A percentile compares a stretch with the other conserved stretches of the same genome.
These are phyloP conservation scores for Genyomyrus donnyi DNA, from an alignment of 2,113 vertebrate genomes.

Conservation along the genomic window DNA sequence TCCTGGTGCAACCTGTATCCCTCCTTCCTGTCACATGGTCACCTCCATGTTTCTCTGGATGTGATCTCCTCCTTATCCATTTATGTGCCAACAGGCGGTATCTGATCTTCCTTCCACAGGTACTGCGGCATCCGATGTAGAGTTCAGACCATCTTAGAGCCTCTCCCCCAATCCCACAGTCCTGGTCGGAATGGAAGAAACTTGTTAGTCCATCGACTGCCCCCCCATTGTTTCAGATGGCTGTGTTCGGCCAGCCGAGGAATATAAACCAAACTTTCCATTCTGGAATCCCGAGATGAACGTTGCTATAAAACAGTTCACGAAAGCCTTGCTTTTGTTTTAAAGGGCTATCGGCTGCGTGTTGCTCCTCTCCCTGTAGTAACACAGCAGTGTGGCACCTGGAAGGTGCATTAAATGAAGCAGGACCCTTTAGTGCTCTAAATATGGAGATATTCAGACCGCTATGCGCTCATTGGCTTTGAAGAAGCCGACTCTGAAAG, in stretches of 20 bases:
- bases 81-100: neutral
- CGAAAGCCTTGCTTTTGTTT: neutral
- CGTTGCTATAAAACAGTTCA: constrained; percentile 31
- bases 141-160: constrained; percentile 17
- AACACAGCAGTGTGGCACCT: neutral
- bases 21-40: constrained; percentile 21
- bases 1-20: constrained; percentile 21
- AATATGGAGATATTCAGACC: neutral
- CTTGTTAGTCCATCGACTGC: constrained; percentile 38
- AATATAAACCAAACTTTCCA: constrained; percentile 40
- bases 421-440: neutral
- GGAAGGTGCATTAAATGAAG: neutral
- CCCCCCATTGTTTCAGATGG: constrained; percentile 41
- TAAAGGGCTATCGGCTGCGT: neutral
- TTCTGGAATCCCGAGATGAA: constrained; percentile 20
- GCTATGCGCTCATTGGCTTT: neutral
- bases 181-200: constrained; percentile 24
- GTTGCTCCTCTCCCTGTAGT: neutral
- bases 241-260: constrained; percentile 35
- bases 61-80: too few relatives aligned
- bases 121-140: constrained; percentile 28
- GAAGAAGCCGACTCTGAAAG: neutral
- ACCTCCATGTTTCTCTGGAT: constrained; percentile 28
- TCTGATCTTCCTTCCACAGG: constrained; percentile 36
- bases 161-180: neutral